phyloP scores from a whole-genome alignment of 2,797 vertebrate genomes.

The Microctenopoma lineatum region DNA sequence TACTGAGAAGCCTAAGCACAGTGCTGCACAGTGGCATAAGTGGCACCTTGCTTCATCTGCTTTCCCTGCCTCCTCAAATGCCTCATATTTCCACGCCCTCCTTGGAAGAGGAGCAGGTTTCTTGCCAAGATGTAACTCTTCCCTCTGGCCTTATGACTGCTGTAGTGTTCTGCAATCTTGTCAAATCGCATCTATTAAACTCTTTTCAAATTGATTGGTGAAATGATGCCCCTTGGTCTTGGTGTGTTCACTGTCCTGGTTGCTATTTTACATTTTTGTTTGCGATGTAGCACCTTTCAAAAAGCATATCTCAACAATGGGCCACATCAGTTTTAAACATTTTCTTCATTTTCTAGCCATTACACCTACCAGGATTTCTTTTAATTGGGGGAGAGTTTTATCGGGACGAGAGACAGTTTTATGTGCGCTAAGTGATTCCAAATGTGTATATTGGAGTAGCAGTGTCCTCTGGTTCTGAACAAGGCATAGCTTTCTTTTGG shows the following conservation, averaged over 20 bases:
- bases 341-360: neutral
- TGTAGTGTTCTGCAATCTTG: slow-evolving; percentile 36
- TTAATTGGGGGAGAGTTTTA: slow-evolving; percentile 6
- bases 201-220: slow-evolving; percentile 39
- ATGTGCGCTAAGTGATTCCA: neutral
- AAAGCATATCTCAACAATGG: slow-evolving; percentile 19
- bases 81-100: slow-evolving; percentile 38
- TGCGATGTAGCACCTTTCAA: slow-evolving; percentile 28
- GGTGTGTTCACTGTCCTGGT: slow-evolving; percentile 4
- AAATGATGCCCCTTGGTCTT: slow-evolving; percentile 20
- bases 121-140: slow-evolving; percentile 40
- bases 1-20: slow-evolving; percentile 74
- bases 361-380: neutral
- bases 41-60: slow-evolving; percentile 61
- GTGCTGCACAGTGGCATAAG: slow-evolving; percentile 59
- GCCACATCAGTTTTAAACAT: neutral
- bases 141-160: slow-evolving; percentile 45
- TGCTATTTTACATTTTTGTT: slow-evolving; percentile 28
- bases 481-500: slow-evolving; percentile 23
- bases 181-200: slow-evolving; percentile 44
- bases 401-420: slow-evolving; percentile 6
- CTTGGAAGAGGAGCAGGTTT: slow-evolving; percentile 35
- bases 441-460: slow-evolving; percentile 9
- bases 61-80: slow-evolving; percentile 33
- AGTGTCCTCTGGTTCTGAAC: slow-evolving; percentile 23